Conservation (phyloP, 2,888 invertebrate species). For the Apomyelois bistriatella region DNA sequence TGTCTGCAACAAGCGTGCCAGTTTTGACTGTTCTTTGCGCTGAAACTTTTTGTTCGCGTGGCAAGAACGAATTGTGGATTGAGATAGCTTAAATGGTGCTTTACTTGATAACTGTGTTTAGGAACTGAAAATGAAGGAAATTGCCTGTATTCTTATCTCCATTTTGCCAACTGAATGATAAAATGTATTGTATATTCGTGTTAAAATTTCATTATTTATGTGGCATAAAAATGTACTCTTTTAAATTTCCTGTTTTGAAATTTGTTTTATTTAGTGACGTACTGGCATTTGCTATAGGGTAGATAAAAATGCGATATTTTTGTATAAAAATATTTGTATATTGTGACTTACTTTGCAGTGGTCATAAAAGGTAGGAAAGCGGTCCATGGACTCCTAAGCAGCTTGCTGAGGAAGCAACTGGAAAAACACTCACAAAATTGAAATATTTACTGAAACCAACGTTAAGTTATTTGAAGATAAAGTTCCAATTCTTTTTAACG, state of each 20-base stretch:
- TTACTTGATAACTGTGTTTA: constrained; percentile 1
- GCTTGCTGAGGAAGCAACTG: too few relatives aligned
- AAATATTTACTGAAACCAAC: too few relatives aligned
- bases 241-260: not conserved
- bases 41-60: not conserved
- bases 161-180: constrained; percentile 2
- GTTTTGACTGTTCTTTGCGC: not conserved
- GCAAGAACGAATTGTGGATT: not conserved
- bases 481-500: too few relatives aligned
- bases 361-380: too few relatives aligned
- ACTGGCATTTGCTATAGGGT: too few relatives aligned
- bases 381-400: too few relatives aligned
- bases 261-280: too few relatives aligned
- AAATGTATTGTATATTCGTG: not conserved
- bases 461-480: too few relatives aligned
- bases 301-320: too few relatives aligned
- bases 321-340: too few relatives aligned
- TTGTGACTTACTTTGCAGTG: too few relatives aligned
- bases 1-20: not conserved
- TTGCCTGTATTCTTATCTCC: constrained; percentile 4
- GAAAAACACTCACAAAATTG: too few relatives aligned
- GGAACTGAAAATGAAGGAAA: constrained; percentile 2
- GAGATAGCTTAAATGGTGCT: constrained; percentile 5
- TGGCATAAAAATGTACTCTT: not conserved
- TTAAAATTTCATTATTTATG: not conserved